Conservation (phyloP, 2,797 vertebrate species). For the Brotula barbata region DNA sequence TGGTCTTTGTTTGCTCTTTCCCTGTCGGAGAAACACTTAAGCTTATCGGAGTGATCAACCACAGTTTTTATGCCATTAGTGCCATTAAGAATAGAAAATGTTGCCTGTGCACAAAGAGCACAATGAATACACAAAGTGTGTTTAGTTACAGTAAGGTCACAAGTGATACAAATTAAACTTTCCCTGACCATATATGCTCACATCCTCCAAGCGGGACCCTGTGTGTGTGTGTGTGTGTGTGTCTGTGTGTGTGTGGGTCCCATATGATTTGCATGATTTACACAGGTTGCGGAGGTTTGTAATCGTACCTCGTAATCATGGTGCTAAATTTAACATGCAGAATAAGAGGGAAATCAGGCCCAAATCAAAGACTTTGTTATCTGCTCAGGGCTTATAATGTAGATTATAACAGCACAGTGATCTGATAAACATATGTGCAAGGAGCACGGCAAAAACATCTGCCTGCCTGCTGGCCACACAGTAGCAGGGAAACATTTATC, state of each 20-base stretch:
- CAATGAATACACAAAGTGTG: no score
- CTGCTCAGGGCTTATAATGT: constrained; percentile 59
- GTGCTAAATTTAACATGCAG: constrained; percentile 74
- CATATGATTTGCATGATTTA: constrained; percentile 65
- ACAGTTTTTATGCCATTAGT: constrained; percentile 28
- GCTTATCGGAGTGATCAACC: constrained; percentile 24
- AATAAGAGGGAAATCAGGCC: constrained; percentile 62
- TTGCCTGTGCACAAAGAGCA: neutral
- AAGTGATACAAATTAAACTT: neutral
- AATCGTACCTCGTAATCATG: constrained; percentile 68
- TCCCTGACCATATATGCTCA: constrained; percentile 27
- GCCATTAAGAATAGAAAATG: constrained; percentile 15
- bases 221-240: constrained; percentile 18
- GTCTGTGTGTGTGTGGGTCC: constrained; percentile 45
- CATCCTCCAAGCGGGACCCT: constrained; percentile 29
- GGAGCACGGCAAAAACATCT: constrained; percentile 64
- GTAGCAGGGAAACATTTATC: constrained; percentile 65
- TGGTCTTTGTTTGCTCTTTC: constrained; percentile 46
- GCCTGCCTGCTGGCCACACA: constrained; percentile 66
- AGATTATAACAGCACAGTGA: constrained; percentile 66
- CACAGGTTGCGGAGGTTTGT: constrained; percentile 48
- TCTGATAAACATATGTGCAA: constrained; percentile 74
- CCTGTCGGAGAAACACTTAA: constrained; percentile 29
- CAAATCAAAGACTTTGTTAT: constrained; percentile 73
- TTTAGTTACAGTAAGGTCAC: constrained; percentile 26